phyloP scores from a whole-genome alignment of 2,113 vertebrate genomes.

The Ondatra zibethicus region DNA sequence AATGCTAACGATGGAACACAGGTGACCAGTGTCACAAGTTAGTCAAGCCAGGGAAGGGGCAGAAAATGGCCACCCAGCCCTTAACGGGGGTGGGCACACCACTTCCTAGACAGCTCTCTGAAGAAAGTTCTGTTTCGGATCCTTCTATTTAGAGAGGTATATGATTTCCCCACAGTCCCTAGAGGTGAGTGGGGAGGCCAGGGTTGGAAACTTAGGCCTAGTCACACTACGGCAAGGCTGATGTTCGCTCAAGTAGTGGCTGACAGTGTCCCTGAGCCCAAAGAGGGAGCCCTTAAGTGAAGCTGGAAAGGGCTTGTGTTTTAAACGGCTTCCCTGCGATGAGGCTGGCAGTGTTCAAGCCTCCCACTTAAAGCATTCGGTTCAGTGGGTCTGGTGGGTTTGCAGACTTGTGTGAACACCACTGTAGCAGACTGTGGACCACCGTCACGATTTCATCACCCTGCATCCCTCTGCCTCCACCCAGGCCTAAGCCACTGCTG shows the following conservation, averaged over 20 bases:
- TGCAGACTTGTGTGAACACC: rapidly evolving
- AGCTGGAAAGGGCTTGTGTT: rapidly evolving
- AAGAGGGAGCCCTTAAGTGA: neutral
- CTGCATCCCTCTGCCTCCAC: neutral
- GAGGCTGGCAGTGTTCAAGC: rapidly evolving
- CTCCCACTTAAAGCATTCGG: rapidly evolving
- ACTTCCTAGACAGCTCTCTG: rapidly evolving
- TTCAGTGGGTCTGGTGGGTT: rapidly evolving
- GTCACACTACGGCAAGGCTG: rapidly evolving
- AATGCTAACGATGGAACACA: too few species aligned
- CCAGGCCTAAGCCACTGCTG: neutral
- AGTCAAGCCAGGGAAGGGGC: neutral
- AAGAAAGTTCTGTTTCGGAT: rapidly evolving
- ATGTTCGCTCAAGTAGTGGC: rapidly evolving
- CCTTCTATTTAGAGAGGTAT: neutral
- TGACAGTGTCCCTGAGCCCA: rapidly evolving
- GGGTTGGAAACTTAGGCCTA: neutral
- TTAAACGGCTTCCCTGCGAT: too few species aligned
- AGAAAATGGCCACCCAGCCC: neutral
- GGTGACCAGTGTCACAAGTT: neutral
- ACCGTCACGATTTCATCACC: neutral
- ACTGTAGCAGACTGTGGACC: neutral
- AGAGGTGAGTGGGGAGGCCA: too few species aligned
- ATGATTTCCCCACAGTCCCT: neutral
- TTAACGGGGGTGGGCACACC: too few species aligned